Base-by-base conservation (phyloP, 1,140 invertebrate genomes). In the Cydia strobilella region DNA sequence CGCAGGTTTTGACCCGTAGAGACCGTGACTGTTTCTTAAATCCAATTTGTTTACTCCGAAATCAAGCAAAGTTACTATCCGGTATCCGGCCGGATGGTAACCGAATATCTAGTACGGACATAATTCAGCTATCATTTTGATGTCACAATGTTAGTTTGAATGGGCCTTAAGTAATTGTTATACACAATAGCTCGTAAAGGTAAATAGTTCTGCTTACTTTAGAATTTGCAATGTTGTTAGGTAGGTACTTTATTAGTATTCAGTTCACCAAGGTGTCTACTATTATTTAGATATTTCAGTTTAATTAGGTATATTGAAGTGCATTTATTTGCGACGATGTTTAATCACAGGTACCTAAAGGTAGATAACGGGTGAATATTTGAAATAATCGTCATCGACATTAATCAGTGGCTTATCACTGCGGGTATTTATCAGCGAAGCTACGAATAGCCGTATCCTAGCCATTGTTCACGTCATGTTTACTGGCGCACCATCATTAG, bases 361-460 rank as follows among this genome's bases (percentile, higher is more conserved):
- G n/a, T 35, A 18, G 25, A 69, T 69, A 35, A 35, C 65, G 31
- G 6, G 15, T 69, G 13, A 35, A 39, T 39, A 69, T 39, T 69
- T 42, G n/a, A 69, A 69, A 69, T 69, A 69, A 69, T 69, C 65
- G 65, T 39, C 65, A 69, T 69, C 31, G n/a, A 69, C 65, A 59
- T 3, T 39, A 69, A 69, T 39, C 65, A 69, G 65, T 42, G 31
- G 65, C 63, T 69, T 69, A 69, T 69, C 65, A 69, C 65, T 69
- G n/a, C 15, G 15, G 27, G 65, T 20, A 69, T 69, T 69, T 69
- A 69, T 69, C 65, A 69, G 18, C 65, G 15, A 66, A 39, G 65
- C 65, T 27, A 15, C 31, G 31, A 35, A 35, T 66, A 66, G 63
- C 35, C 63, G 10, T 51, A 7, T n/a, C 48, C 18, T 59, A 23